A percentile compares a stretch with the other conserved stretches of the same genome.
phyloP scores from a whole-genome alignment of 2,888 invertebrate genomes.

The Drosophila hamatofila region DNA sequence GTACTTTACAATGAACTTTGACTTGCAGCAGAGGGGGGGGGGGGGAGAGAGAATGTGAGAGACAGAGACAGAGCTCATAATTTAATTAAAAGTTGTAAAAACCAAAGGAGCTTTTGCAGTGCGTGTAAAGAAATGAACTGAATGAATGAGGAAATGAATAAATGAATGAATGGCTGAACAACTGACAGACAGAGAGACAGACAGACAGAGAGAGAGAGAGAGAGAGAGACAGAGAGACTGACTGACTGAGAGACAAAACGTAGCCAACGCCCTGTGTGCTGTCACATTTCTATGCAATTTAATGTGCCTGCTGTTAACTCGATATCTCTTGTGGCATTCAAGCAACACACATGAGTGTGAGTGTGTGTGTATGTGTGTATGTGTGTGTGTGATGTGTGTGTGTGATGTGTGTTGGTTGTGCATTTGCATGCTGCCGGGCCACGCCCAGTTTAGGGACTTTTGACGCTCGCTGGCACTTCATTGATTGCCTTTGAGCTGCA shows the following conservation, averaged over 20 bases:
- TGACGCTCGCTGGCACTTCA: slow-evolving; percentile 50
- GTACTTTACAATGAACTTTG: background rate
- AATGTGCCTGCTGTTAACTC: slow-evolving; percentile 49
- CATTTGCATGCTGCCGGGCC: slow-evolving; percentile 44
- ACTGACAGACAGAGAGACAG: background rate
- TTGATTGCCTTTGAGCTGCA: slow-evolving; percentile 71
- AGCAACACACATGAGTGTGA: background rate
- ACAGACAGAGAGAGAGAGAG: background rate
- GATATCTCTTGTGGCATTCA: slow-evolving; percentile 53
- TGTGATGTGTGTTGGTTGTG: slow-evolving; percentile 7
- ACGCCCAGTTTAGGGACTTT: slow-evolving; percentile 40
- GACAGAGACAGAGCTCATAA: slow-evolving; percentile 5
- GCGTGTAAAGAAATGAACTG: background rate
- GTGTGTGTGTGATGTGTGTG: slow-evolving; percentile 4
- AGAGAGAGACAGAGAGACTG: background rate
- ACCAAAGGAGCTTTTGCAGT: slow-evolving; percentile 21
- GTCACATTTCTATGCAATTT: slow-evolving; percentile 60
- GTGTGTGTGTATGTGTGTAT: slow-evolving; percentile 1
- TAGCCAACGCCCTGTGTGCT: slow-evolving; percentile 50
- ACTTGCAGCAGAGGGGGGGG: background rate
- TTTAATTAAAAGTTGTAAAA: slow-evolving; percentile 64
- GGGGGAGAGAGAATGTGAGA: background rate
- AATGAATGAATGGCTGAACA: slow-evolving; percentile 13
- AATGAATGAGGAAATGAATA: slow-evolving; percentile 14
- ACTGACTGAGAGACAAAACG: background rate